phyloP scores from a whole-genome alignment of 2,888 invertebrate species.

The Eurois occulta region DNA sequence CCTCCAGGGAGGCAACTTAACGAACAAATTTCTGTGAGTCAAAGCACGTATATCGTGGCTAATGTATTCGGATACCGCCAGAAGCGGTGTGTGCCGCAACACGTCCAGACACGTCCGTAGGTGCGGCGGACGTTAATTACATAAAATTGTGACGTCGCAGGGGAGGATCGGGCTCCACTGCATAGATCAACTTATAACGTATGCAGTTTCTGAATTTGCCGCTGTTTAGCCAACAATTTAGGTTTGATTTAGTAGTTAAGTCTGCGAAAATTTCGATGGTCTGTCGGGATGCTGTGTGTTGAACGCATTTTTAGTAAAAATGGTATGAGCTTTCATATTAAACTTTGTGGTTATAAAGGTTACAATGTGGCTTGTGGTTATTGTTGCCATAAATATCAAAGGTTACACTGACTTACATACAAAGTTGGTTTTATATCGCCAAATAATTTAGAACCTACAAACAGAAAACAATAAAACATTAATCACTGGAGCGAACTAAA shows the following conservation, averaged over 20 bases:
- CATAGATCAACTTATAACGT: constrained; percentile 77
- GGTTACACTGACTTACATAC: not conserved
- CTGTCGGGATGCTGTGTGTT: not conserved
- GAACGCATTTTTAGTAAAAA: not conserved
- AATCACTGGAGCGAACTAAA: constrained; percentile 43
- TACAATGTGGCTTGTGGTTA: not conserved
- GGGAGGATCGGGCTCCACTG: constrained; percentile 75
- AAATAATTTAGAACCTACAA: constrained; percentile 32
- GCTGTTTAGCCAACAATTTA: constrained; percentile 71
- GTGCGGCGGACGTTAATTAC: constrained; percentile 82
- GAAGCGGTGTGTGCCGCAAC: constrained; percentile 72
- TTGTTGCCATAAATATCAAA: constrained; percentile 10
- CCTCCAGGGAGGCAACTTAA: constrained; percentile 75
- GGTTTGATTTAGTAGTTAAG: constrained; percentile 52
- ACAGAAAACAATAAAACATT: constrained; percentile 33
- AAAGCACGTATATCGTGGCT: constrained; percentile 80
- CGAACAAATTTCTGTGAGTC: constrained; percentile 78
- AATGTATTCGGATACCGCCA: constrained; percentile 83
- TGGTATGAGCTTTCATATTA: not conserved
- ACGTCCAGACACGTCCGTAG: constrained; percentile 68
- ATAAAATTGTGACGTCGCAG: constrained; percentile 84
- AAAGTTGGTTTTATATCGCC: not conserved
- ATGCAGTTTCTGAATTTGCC: constrained; percentile 78
- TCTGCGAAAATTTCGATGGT: constrained; percentile 23
- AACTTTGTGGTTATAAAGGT: not conserved